Base-by-base conservation (phyloP, 2,888 invertebrate species). In the Oscheius myriophilus region DNA sequence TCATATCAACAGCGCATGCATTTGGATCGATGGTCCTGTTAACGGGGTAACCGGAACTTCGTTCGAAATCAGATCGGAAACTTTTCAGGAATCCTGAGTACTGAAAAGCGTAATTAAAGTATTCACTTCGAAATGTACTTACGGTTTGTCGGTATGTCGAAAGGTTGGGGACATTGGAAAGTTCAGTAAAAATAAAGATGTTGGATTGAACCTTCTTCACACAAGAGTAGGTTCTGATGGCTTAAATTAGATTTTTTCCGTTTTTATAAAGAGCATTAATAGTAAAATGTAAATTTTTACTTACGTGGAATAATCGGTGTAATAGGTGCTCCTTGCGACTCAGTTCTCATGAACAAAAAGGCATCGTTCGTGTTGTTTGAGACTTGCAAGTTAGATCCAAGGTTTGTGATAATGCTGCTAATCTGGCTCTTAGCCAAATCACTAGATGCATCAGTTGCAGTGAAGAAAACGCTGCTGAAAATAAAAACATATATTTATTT, bases 21-120 rank as follows among this genome's bases (percentile, higher is more conserved):
- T 49, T 39, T 46, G n/a, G n/a, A 9, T 54, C 26, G 26, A 16
- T n/a, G 6, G 11, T 54, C 16, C 21, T 54, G 4, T 54, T 54
- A 2, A n/a, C 9, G 43, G 26, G 2, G 49, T 61, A 33, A 33
- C 18, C 49, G 26, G 46, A 33, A 1, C 61, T 49, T 18, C 46
- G 9, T 46, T 61, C 61, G 25, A 61, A 61, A 46, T 61, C 61
- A 11, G 61, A 61, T 2, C 49, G 61, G 33, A 61, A 61, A 18
- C 25, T 4, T 21, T 61, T 45, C 49, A 61, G 25, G 18, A 61
- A 61, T 1, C 49, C 49, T 14, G 16, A n/a, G n/a, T 26, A 49
- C 61, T 61, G 39, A 26, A 61, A 25, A 18, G 26, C n/a, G n/a
- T n/a, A n/a, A n/a, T n/a, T n/a, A 3, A 26, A 26, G 7, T 25